phyloP scores from a whole-genome alignment of 2,888 invertebrate species.

The Hypercompe scribonia region DNA sequence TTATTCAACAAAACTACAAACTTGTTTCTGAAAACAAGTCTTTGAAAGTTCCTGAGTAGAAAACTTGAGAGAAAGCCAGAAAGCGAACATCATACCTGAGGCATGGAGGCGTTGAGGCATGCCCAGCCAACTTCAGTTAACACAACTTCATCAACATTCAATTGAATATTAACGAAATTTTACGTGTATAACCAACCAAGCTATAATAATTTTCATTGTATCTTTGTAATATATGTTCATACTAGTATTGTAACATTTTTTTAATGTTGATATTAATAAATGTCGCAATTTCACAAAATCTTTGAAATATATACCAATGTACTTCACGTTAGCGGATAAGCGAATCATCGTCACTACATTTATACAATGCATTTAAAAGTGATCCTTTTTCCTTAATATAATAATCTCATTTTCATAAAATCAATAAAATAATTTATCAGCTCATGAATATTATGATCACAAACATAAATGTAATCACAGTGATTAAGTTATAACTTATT shows the following conservation, averaged over 20 bases:
- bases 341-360: no score
- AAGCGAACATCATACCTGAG: not conserved
- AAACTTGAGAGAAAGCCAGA: constrained; percentile 15
- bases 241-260: no score
- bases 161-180: not conserved
- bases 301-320: no score
- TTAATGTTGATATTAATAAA: no score
- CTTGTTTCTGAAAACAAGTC: not conserved
- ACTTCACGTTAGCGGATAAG: no score
- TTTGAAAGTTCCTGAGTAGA: constrained; percentile 4
- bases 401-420: not conserved
- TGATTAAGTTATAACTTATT: not conserved
- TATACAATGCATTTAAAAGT: no score
- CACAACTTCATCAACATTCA: not conserved
- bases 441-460: not conserved
- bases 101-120: no score
- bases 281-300: no score
- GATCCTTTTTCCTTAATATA: no score
- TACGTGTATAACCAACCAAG: not conserved
- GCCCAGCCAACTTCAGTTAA: not conserved
- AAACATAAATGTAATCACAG: not conserved
- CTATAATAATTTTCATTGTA: not conserved
- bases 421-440: not conserved
- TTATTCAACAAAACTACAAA: not conserved
- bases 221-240: not conserved